Conservation (phyloP, 2,888 invertebrate species). For the Dolichopus griseipennis region DNA sequence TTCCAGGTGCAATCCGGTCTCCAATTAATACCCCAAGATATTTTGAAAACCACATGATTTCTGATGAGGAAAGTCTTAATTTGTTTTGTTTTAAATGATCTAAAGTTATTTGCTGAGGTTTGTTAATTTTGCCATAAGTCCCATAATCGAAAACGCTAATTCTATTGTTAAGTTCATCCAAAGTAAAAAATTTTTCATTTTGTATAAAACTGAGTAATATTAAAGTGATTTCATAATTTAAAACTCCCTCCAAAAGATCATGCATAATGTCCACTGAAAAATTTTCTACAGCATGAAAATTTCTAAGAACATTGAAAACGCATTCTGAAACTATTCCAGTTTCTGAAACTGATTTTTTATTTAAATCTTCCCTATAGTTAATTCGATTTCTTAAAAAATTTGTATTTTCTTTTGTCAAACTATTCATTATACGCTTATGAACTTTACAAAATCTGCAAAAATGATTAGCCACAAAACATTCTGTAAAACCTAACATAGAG, state of each 20-base stretch:
- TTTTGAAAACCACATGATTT: constrained; percentile 6
- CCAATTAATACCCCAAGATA: background rate
- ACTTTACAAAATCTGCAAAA: constrained; percentile 19
- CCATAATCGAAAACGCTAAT: background rate
- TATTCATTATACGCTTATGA: background rate
- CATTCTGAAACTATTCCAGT: background rate
- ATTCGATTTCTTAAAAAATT: background rate
- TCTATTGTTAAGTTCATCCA: background rate
- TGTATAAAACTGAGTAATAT: background rate
- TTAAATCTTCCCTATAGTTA: background rate
- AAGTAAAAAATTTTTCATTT: background rate
- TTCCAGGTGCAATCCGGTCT: background rate
- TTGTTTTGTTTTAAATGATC: background rate
- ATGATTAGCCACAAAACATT: constrained; percentile 16
- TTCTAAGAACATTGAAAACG: background rate
- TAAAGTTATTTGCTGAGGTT: background rate
- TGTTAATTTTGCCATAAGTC: background rate
- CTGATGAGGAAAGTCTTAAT: background rate
- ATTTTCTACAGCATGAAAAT: constrained; percentile 11
- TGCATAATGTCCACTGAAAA: constrained; percentile 14
- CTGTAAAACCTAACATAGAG: constrained; percentile 17
- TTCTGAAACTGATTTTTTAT: background rate
- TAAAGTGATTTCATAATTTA: background rate
- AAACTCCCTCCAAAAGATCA: constrained; percentile 11
- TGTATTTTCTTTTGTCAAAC: background rate